Evolutionary conservation across 2,888 invertebrate species (phyloP).

Genomic region (Agriopis aurantiaria): DNA sequence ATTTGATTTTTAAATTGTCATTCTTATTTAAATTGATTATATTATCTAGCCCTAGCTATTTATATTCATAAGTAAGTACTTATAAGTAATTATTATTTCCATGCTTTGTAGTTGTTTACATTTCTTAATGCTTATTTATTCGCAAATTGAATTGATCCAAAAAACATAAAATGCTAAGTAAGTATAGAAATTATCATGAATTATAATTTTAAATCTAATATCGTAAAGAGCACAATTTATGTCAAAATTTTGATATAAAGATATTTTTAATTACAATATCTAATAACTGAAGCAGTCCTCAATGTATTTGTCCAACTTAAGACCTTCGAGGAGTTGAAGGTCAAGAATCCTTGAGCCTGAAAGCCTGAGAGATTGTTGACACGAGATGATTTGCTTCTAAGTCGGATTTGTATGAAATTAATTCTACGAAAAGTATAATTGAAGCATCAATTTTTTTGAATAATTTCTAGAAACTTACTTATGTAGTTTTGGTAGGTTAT

Average conservation of each 20-base stretch:
- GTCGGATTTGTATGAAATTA: not conserved
- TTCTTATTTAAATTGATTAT: no score
- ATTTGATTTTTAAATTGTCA: not conserved
- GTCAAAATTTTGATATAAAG: not conserved
- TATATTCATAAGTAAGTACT: no score
- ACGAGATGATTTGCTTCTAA: not conserved
- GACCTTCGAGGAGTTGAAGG: not conserved
- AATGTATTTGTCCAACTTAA: slow-evolving; percentile 1
- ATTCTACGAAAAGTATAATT: no score
- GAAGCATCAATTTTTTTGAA: no score
- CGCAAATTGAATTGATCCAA: no score
- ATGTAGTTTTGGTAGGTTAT: no score
- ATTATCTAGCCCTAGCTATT: no score
- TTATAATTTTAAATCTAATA: not conserved
- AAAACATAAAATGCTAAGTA: no score
- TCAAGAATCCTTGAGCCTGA: slow-evolving; percentile 12
- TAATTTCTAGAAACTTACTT: no score
- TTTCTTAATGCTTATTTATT: no score
- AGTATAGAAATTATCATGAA: not conserved
- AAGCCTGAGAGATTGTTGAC: slow-evolving; percentile 15
- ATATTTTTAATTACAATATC: slow-evolving; percentile 3
- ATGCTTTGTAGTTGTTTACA: no score
- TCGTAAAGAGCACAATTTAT: not conserved
- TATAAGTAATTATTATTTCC: no score
- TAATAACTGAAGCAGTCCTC: slow-evolving; percentile 8